Percentiles rank a stretch among this genome's conserved stretches.
phyloP scores from a whole-genome alignment of 2,888 invertebrate genomes.

The Lordiphosa fenestrarum region DNA sequence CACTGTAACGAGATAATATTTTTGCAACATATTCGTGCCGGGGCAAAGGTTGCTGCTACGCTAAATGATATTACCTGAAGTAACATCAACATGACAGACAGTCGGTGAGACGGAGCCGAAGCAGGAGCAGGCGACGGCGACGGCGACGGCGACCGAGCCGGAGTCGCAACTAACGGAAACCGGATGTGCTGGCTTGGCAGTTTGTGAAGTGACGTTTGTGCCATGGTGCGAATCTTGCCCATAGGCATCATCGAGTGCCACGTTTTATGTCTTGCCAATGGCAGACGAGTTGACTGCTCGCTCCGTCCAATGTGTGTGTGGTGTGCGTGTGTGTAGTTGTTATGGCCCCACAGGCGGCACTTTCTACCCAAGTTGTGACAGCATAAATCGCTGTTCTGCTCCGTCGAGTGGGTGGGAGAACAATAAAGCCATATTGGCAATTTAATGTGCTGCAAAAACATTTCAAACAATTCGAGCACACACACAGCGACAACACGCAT shows the following conservation, averaged over 20 bases:
- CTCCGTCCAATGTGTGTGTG: slow-evolving; percentile 15
- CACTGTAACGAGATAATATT: slow-evolving; percentile 73
- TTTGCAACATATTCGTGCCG: slow-evolving; percentile 62
- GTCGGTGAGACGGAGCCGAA: slow-evolving; percentile 11
- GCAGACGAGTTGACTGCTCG: slow-evolving; percentile 30
- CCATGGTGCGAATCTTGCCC: slow-evolving; percentile 57
- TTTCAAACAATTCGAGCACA: slow-evolving; percentile 32
- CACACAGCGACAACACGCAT: slow-evolving; percentile 49
- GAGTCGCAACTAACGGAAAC: slow-evolving; percentile 64
- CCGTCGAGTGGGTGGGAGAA: slow-evolving; percentile 19
- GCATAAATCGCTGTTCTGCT: slow-evolving; percentile 62
- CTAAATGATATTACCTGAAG: slow-evolving; percentile 75
- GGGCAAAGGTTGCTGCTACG: slow-evolving; percentile 27
- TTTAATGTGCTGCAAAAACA: slow-evolving; percentile 63
- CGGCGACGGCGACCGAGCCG: neutral
- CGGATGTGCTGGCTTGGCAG: slow-evolving; percentile 75
- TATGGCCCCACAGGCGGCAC: slow-evolving; percentile 55
- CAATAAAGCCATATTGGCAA: slow-evolving; percentile 69
- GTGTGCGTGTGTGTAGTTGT: slow-evolving; percentile 34
- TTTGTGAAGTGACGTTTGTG: slow-evolving; percentile 53
- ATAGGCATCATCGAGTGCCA: slow-evolving; percentile 72
- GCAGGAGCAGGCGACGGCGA: neutral
- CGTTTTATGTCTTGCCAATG: slow-evolving; percentile 69
- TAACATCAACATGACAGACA: slow-evolving; percentile 67
- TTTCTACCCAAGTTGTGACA: slow-evolving; percentile 48